phyloP scores from a whole-genome alignment of 2,113 vertebrate genomes.

The Nipponia nippon region DNA sequence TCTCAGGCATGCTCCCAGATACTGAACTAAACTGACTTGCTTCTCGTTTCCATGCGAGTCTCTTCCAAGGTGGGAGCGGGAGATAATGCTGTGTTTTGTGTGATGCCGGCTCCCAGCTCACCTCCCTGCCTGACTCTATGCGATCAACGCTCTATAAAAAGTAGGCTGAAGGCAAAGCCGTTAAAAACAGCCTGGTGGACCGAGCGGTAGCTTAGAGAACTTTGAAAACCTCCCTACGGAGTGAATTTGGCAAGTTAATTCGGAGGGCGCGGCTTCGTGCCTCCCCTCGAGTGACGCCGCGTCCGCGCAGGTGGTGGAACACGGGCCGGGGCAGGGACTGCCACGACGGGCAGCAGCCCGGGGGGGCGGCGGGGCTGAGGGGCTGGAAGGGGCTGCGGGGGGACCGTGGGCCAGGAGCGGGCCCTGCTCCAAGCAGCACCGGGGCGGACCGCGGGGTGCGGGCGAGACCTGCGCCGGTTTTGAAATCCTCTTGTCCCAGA shows the following conservation, averaged over 20 bases:
- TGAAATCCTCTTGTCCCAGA: too few relatives aligned
- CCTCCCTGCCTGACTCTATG: fast-evolving
- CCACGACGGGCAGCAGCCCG: not conserved
- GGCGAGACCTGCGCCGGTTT: not conserved
- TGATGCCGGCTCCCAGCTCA: not conserved
- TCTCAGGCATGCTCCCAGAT: not conserved
- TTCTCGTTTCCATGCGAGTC: not conserved
- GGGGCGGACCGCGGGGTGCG: fast-evolving
- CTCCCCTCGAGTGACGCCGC: not conserved
- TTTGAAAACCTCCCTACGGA: not conserved
- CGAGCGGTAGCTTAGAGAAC: not conserved
- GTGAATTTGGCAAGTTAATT: not conserved
- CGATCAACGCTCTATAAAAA: not conserved
- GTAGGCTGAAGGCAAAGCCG: not conserved
- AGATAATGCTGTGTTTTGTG: not conserved
- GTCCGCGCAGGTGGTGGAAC: fast-evolving
- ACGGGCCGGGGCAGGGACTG: not conserved
- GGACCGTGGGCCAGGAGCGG: not conserved
- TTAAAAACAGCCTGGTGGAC: not conserved
- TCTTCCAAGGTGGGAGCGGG: not conserved
- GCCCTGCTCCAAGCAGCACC: not conserved
- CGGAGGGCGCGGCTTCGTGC: fast-evolving
- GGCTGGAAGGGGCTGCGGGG: not conserved
- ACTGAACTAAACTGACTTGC: not conserved
- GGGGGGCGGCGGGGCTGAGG: not conserved